Base-by-base conservation (phyloP, 2,797 vertebrate genomes). In the Champsocephalus esox region DNA sequence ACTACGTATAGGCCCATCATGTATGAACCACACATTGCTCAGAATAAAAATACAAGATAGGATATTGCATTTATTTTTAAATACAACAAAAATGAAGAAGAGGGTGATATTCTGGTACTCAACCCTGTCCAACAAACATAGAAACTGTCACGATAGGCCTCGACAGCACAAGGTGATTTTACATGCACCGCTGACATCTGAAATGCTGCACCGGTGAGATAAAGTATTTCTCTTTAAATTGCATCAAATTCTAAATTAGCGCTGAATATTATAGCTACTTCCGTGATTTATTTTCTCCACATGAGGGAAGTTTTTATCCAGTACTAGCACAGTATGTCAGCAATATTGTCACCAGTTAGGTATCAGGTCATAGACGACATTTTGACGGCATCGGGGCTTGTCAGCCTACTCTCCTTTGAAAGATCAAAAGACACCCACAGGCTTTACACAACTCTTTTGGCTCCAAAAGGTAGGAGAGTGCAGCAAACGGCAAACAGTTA, bases 221-320 rank as follows among this genome's bases (percentile, higher is more conserved):
- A 80, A 90, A 82, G 73, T 81, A 75, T 38, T 38, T 79, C 52
- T 0, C 14, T 77, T 84, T 77, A 81, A 91, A 88, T 87, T 70
- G 52, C 77, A 64, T 87, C 69, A 51, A 38, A 70, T 87, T 85
- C 59, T 59, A 82, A 89, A 88, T 90, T 82, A 91, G 83, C 76
- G 17, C 70, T 19, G 64, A 87, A 78, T 88, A 78, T 86, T 79
- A 89, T 89, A 88, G 83, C 51, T 48, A 46, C 77, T 75, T 75
- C 72, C 64, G 17, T 69, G 74, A 87, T 73, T 84, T 84, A 76
- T 82, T 85, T 79, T 76, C 85, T 77, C 82, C 70, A 81, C 60
- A 78, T 80, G 81, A 86, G 74, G 73, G 78, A 89, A 84, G 83
- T 69, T 70, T 70, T 89, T 91, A 88, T 84, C 75, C 74, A 0